Evolutionary conservation across 2,888 invertebrate genomes (phyloP), one percentile per base, ranked within the genome.

Genomic region (Hermaeophaga mercurialis): DNA sequence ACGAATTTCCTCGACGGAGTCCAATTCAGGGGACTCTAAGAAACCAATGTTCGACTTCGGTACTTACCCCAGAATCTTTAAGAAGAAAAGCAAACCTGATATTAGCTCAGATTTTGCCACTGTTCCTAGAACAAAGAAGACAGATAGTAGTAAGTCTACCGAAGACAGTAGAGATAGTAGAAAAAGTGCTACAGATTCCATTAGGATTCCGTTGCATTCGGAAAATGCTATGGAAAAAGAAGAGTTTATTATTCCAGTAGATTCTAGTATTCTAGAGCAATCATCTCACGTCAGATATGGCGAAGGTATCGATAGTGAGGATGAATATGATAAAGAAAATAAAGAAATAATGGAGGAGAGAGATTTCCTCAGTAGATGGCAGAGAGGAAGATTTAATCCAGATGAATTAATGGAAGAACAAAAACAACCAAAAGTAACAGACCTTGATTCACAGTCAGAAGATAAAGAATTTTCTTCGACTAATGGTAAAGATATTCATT

Each of bases 61-160:
- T 66, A 91, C 92, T 0, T 91, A 89, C 72, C 92, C 92, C 0
- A 83, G 91, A 66, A 82, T 91, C 63, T 85, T 87, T 67, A 71
- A 69, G 49, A 70, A 67, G 60, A 71, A 71, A 50, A 38, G 61
- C 1, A 58, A 61, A 53, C 17, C 45, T 1, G 38, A 50, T 6
- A 52, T 81, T 56, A 84, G 84, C 1, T 84, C 86, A 2, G 87
- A 86, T 45, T 88, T 86, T 56, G 85, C 88, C 0, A 86, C 88
- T 14, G 81, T 87, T 7, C 83, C 84, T 0, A 78, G 84, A 82
- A 9, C 78, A 53, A 68, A 58, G 33, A 54, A 56, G 34, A 31
- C 54, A 39, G 43, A 56, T 8, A 38, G 38, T 26, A 49, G 53
- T 36, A 59, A 44, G 41, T 62, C 48, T 33, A 55, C 52, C 14